Evolutionary conservation across 2,888 invertebrate species (phyloP).

Genomic region (Liopterus haemorrhoidalis): DNA sequence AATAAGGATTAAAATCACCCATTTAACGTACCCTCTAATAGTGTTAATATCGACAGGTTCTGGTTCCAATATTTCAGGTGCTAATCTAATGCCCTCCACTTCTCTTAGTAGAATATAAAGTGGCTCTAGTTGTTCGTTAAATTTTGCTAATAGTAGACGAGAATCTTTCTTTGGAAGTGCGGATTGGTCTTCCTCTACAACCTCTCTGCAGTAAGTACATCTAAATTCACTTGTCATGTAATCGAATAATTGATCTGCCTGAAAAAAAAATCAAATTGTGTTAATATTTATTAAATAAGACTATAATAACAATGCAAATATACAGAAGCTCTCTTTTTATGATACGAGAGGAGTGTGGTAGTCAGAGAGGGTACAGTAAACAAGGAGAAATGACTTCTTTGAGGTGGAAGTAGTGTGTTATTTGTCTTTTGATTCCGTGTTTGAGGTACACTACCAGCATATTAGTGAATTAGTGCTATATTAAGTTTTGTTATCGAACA

Average conservation of each 20-base stretch:
- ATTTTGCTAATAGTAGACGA: slow-evolving; percentile 79
- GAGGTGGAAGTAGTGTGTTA: too few species aligned
- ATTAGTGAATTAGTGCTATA: too few species aligned
- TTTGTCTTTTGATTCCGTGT: too few species aligned
- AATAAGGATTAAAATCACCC: background rate
- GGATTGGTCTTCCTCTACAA: slow-evolving; percentile 91
- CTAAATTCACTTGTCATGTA: slow-evolving; percentile 77
- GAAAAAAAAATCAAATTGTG: slow-evolving; percentile 19
- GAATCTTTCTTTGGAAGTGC: slow-evolving; percentile 92
- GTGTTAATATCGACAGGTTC: slow-evolving; percentile 87
- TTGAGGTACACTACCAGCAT: too few species aligned
- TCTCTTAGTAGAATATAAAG: slow-evolving; percentile 83
- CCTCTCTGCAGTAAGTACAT: slow-evolving; percentile 83
- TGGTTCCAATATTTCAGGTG: slow-evolving; percentile 90
- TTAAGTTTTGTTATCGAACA: too few species aligned
- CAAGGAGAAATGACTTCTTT: too few species aligned
- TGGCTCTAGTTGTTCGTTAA: slow-evolving; percentile 90
- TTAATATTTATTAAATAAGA: background rate
- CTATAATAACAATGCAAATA: background rate
- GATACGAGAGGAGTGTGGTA: too few species aligned
- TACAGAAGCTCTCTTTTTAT: too few species aligned
- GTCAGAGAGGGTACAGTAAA: too few species aligned
- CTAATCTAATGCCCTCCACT: slow-evolving; percentile 87
- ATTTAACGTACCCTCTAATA: slow-evolving; percentile 59
- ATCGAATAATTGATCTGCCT: slow-evolving; percentile 86